Evolutionary conservation across 2,888 invertebrate genomes (phyloP), one percentile per base, ranked within the genome.

Genomic region (Agriopis leucophaearia): DNA sequence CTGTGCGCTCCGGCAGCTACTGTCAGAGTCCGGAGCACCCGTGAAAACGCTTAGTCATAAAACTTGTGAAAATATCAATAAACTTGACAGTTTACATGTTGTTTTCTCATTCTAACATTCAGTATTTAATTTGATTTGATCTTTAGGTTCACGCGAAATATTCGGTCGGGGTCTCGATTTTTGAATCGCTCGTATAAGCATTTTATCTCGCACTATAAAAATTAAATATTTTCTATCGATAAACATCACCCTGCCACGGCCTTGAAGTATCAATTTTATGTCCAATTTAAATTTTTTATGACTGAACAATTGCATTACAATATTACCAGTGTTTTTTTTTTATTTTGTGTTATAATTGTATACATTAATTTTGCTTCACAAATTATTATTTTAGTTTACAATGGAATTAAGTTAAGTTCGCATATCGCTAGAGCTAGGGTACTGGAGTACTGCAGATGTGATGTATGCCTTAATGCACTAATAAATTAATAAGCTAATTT

Each of bases 401-500:
- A 57, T 56, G 45, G 57, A 64, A 62, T 62, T 63, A 59, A 68
- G 56, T 77, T 82, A 76, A 75, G 79, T 78, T 76, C 68, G 74
- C 78, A 81, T 82, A 81, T 80, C 55, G 77, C 75, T 80, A 76
- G 76, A 66, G 65, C 56, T 77, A 35, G 9, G 58, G 78, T 77
- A 75, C 74, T 68, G 69, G 73, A 76, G 73, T 77, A 80, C 83
- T 45, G 7, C 4, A 7, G 44, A 74, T 78, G 81, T 81, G 80
- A 84, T 84, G 86, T 81, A 87, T 83, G 89, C 88, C 86, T 89
- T 89, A 87, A 85, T 88, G 86, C 88, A 89, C 90, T 90, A 91
- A 91, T 91, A 90, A 89, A 90, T 83, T 86, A n/a, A 86, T 86
- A 80, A 85, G 80, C 85, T 86, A 86, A 81, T 79, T 80, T 77